Conservation (phyloP, 30 jellyfish, hydroid and myxozoan genomes). For the Aurelia aurita complex sp. Pacific region DNA sequence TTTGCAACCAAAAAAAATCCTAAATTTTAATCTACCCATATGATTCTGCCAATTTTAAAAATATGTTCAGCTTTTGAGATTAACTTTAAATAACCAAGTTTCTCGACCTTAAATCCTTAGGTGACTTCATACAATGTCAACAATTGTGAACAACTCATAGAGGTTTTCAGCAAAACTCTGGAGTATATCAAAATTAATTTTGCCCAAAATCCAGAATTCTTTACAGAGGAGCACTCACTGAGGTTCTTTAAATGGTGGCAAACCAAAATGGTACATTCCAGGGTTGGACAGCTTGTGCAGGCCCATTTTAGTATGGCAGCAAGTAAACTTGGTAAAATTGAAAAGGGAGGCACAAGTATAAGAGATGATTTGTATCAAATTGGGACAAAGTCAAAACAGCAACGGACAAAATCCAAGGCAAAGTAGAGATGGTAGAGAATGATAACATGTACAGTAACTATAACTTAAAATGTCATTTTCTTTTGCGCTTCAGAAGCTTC, state of each 20-base stretch:
- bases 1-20: too few relatives aligned
- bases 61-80: too few relatives aligned
- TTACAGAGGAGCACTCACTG: slow-evolving; percentile 1
- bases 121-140: too few relatives aligned
- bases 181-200: slow-evolving; percentile 15
- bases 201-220: not conserved
- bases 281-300: slow-evolving; percentile 46
- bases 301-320: slow-evolving; percentile 19
- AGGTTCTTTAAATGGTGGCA: slow-evolving; percentile 29
- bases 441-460: not conserved
- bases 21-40: too few relatives aligned
- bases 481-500: not conserved
- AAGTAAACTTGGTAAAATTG: slow-evolving; percentile 14
- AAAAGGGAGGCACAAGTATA: slow-evolving; percentile 46
- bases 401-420: slow-evolving; percentile 2
- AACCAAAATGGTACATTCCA: slow-evolving; percentile 18
- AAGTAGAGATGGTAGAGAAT: not conserved
- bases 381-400: slow-evolving; percentile 33
- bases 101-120: too few relatives aligned
- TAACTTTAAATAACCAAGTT: too few relatives aligned
- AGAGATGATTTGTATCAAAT: slow-evolving; percentile 44
- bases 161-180: too few relatives aligned
- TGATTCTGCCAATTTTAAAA: too few relatives aligned
- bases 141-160: too few relatives aligned
- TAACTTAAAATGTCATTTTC: too few relatives aligned